Evolutionary conservation across 1,140 invertebrate genomes (phyloP), one percentile per base, ranked within the genome.

Genomic region (Philotrypesis tridentata): DNA sequence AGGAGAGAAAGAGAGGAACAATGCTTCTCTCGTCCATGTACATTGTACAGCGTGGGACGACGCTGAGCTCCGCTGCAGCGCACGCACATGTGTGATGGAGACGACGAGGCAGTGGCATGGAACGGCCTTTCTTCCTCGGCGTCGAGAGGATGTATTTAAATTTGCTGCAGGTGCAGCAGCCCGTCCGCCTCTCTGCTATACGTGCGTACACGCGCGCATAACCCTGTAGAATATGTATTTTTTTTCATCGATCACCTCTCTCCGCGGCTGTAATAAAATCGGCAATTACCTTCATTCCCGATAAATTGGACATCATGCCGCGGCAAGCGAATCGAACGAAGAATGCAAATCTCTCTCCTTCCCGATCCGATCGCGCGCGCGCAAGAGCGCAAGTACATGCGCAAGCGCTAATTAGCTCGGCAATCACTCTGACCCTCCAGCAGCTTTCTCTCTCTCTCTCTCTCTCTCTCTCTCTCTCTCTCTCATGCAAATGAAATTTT

Each of bases 11-110:
- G n/a, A 27, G 67, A 43, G 31, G 63, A 68, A 81, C 72, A 81
- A 81, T 81, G 72, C 79, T 40, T 70, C 12, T n/a, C 21, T 29
- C 76, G 76, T 12, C 61, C n/a, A 29, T 1, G n/a, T n/a, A 9
- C 33, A 37, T 55, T n/a, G n/a, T n/a, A n/a, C n/a, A 82, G 80
- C 80, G 80, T 82, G 80, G 73, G 80, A 82, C 65, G 80, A 67
- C 23, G 63, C 7, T 2, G n/a, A n/a, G n/a, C n/a, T 67, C 2
- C 23, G 12, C 33, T 31, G 29, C 48, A n/a, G 0, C 7, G 25
- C 80, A 71, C 80, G 80, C 65, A 70, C 80, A 67, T 71, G 21
- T 55, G 48, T 17, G 48, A 21, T 55, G 48, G 48, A 55, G 48
- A 55, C 48, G 48, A 55, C 1, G 17, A 12, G 6, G 48, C 48